phyloP scores from a whole-genome alignment of 2,797 vertebrate species.

The Acanthurus leucopareius region DNA sequence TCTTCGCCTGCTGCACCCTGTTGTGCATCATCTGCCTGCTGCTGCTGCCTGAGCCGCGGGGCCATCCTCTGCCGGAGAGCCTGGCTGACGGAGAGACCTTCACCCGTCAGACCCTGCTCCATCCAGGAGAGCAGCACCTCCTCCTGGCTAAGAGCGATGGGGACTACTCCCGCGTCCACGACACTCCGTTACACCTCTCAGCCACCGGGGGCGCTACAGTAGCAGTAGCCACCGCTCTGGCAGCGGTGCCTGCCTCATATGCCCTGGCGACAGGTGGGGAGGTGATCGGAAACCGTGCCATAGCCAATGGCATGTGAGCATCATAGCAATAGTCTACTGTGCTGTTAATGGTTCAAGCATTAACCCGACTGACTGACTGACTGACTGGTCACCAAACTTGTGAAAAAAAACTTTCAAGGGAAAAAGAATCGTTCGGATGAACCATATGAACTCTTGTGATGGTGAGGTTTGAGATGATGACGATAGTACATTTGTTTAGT shows the following conservation, averaged over 20 bases:
- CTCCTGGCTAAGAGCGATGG: conserved; percentile 93
- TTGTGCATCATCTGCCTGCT: conserved; percentile 98
- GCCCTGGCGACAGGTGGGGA: conserved; percentile 82
- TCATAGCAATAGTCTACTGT: conserved; percentile 76
- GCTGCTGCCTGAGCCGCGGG: conserved; percentile 94
- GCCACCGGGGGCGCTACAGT: conserved; percentile 85
- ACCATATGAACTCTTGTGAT: conserved; percentile 54
- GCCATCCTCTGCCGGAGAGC: conserved; percentile 94
- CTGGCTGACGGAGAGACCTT: conserved; percentile 94
- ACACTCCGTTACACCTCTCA: conserved; percentile 84
- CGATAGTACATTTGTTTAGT: conserved; percentile 44
- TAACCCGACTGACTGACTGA: conserved; percentile 31
- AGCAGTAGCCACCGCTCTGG: conserved; percentile 88
- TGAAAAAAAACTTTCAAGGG: conserved; percentile 33
- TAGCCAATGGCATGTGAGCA: conserved; percentile 90
- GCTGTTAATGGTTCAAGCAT: conserved; percentile 40
- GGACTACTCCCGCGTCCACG: conserved; percentile 95
- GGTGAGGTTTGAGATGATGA: conserved; percentile 51
- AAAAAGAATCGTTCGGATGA: conserved; percentile 45
- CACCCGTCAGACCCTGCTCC: conserved; percentile 92
- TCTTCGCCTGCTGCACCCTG: conserved; percentile 97
- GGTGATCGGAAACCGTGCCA: conserved; percentile 87
- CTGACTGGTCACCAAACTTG: conserved; percentile 26
- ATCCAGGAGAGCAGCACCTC: conserved; percentile 92
- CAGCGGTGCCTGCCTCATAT: conserved; percentile 85